Evolutionary conservation across 92 coral and sea anemone species (phyloP).

Genomic region (Desmophyllum pertusum): DNA sequence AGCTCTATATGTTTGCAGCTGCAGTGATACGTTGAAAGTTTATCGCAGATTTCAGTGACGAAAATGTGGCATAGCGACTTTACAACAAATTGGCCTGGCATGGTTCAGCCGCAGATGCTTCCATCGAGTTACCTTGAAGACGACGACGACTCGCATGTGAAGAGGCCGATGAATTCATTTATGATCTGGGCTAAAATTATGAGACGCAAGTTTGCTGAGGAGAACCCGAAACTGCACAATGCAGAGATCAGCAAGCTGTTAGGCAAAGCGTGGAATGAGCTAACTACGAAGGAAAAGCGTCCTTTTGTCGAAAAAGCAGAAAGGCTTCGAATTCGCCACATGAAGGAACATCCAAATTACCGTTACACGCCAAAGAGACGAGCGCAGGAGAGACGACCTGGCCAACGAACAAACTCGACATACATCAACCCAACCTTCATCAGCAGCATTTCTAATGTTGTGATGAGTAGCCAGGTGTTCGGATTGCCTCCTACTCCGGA

Average conservation of each 20-base stretch:
- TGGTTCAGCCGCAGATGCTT: slow-evolving; percentile 56
- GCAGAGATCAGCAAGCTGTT: slow-evolving; percentile 98
- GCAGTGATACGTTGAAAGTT: slow-evolving; percentile 29
- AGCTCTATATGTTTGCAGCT: slow-evolving; percentile 29
- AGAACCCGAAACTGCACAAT: slow-evolving; percentile 96
- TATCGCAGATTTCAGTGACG: slow-evolving; percentile 6
- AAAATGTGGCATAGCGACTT: slow-evolving; percentile 70
- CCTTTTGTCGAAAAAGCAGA: slow-evolving; percentile 99
- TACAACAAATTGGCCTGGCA: slow-evolving; percentile 59
- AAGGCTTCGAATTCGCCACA: slow-evolving; percentile 92
- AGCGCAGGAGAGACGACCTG: slow-evolving; percentile 71
- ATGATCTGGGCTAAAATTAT: slow-evolving; percentile 99
- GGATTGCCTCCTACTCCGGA: slow-evolving; percentile 82
- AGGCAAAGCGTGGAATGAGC: slow-evolving; percentile 99
- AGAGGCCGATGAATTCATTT: slow-evolving; percentile 98
- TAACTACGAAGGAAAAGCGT: slow-evolving; percentile 97
- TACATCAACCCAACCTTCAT: slow-evolving; percentile 71
- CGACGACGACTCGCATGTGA: slow-evolving; percentile 92
- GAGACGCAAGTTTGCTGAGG: slow-evolving; percentile 98
- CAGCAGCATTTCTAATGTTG: slow-evolving; percentile 62
- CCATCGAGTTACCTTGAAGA: slow-evolving; percentile 81
- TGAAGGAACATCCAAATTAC: slow-evolving; percentile 98
- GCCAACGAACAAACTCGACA: slow-evolving; percentile 67
- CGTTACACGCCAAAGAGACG: slow-evolving; percentile 93
- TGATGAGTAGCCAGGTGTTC: slow-evolving; percentile 59